Percentiles rank a stretch among this genome's conserved stretches.
Conservation (phyloP, 2,113 vertebrate genomes). For the Carassius gibelio region DNA sequence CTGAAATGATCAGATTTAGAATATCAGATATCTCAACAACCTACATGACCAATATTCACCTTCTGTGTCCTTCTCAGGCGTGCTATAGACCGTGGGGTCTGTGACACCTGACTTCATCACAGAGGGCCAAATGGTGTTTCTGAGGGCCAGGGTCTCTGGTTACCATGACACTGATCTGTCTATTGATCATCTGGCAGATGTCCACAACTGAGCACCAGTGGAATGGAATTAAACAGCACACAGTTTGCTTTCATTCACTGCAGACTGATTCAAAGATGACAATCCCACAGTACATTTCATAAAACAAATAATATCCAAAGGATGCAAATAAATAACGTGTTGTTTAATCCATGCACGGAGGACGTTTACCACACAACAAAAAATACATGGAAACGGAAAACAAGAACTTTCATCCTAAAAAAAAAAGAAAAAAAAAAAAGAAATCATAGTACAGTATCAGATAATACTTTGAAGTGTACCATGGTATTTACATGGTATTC, state of each 20-base stretch:
- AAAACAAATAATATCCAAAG: background rate
- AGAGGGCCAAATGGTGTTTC: slow-evolving; percentile 7
- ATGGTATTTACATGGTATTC: background rate
- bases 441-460: background rate
- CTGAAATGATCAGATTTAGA: background rate
- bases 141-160: slow-evolving; percentile 1
- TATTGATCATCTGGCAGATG: slow-evolving; percentile 63
- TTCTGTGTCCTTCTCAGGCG: background rate
- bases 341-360: background rate
- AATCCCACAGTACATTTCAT: background rate
- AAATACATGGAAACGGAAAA: background rate
- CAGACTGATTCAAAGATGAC: background rate
- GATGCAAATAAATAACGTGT: background rate
- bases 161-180: slow-evolving; percentile 15
- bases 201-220: slow-evolving; percentile 25
- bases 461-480: background rate
- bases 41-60: background rate
- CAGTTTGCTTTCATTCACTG: background rate
- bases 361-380: background rate
- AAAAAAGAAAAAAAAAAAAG: background rate
- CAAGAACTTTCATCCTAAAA: background rate
- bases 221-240: background rate
- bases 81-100: background rate
- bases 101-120: background rate
- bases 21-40: background rate